phyloP scores from a whole-genome alignment of 2,888 invertebrate species.

The Calliopum simillimum region DNA sequence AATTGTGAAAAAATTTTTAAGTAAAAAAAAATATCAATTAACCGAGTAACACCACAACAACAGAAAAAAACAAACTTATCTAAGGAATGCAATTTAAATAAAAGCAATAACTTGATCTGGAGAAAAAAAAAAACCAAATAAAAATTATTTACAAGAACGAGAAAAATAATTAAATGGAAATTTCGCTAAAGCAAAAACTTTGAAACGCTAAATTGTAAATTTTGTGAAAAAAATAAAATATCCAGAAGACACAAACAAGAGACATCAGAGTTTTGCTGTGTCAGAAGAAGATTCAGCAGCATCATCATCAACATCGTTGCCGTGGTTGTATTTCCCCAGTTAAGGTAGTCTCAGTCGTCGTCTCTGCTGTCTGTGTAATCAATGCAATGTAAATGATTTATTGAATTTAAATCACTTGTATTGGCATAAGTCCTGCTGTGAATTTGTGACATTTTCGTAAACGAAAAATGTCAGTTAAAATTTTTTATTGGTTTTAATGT shows the following conservation, averaged over 20 bases:
- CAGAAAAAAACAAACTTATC: conserved; percentile 12
- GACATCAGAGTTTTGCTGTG: too few relatives aligned
- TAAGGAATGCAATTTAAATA: conserved; percentile 28
- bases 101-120: conserved; percentile 7
- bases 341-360: not conserved
- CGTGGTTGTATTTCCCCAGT: too few relatives aligned
- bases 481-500: conserved; percentile 58
- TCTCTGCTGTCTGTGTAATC: conserved; percentile 50
- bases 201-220: conserved; percentile 5
- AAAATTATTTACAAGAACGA: not conserved
- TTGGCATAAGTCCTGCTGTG: conserved; percentile 66
- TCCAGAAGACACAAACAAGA: not conserved
- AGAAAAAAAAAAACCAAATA: not conserved
- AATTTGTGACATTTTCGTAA: conserved; percentile 66
- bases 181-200: not conserved
- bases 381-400: conserved; percentile 61
- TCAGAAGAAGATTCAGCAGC: too few relatives aligned
- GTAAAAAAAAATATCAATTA: not conserved
- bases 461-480: conserved; percentile 66
- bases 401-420: conserved; percentile 67
- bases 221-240: not conserved
- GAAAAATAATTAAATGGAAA: conserved; percentile 30
- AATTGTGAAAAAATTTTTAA: not conserved
- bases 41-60: too few relatives aligned
- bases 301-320: too few relatives aligned